Evolutionary conservation across 2,888 invertebrate genomes (phyloP), one percentile per base, ranked within the genome.

Genomic region (Monopis laevigella): DNA sequence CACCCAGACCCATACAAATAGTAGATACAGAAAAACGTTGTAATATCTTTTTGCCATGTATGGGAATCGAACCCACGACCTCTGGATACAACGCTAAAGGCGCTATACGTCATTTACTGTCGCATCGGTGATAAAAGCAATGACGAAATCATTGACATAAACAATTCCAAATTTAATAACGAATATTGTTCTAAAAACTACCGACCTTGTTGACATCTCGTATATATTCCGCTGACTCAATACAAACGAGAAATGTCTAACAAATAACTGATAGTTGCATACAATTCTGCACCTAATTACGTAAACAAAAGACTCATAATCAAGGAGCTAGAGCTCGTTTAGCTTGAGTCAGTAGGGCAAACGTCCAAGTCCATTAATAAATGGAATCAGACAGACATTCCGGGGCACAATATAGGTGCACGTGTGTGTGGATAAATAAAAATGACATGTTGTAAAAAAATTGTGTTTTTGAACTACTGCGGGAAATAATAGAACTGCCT

Each of bases 281-380:
- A 7, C 8, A 21, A 7, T 21, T 21, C 5, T 21, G 5, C 8
- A 7, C 24, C 24, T 21, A 21, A 7, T 21, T 21, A 21, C 5
- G 8, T 21, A 21, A 21, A 21, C 8, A 21, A 21, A 21, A 21
- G 8, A 8, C 8, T 5, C 5, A 5, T 8, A 7, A 8, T 5
- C 8, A 7, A 5, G 5, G 24, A 7, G 24, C 5, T 21, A 21
- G 8, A 21, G 8, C 6, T 21, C 24, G 8, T 7, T 21, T 5
- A 7, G 5, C 24, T 21, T 21, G 6, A 72, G 71, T 78, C 74
- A 77, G 64, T 71, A 60, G 80, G 80, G 80, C 78, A 80, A 74
- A 61, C 68, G 70, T 75, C 80, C 80, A 80, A 78, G 63, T 78
- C 80, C 80, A 78, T 80, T 80, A 77, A 78, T 80, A 80, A 80